A percentile compares a stretch with the other conserved stretches of the same genome.
phyloP scores from a whole-genome alignment of 2,113 vertebrate species.

The Mohoua ochrocephala region DNA sequence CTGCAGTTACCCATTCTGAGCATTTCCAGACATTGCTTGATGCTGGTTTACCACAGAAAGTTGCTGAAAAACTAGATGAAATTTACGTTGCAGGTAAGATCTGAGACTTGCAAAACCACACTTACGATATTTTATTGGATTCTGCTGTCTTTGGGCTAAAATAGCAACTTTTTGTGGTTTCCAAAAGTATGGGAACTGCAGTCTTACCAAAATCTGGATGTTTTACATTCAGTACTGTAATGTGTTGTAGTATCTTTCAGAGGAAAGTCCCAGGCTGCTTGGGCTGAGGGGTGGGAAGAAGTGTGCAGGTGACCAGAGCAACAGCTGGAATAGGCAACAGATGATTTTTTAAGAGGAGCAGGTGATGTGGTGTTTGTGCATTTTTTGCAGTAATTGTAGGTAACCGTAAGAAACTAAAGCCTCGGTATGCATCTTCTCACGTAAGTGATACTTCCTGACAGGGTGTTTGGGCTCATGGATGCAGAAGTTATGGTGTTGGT shows the following conservation, averaged over 20 bases:
- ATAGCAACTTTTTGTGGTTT: constrained; percentile 99
- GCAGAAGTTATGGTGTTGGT: not conserved
- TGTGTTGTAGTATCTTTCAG: not conserved
- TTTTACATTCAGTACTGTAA: not conserved
- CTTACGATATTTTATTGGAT: constrained; percentile 77
- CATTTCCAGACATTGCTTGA: constrained; percentile 93
- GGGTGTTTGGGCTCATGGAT: not conserved
- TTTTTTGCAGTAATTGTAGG: constrained; percentile 49
- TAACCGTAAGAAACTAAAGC: not conserved
- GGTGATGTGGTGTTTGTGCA: constrained; percentile 22
- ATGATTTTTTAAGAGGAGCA: constrained; percentile 47
- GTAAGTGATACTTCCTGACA: not conserved
- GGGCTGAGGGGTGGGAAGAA: constrained; percentile 7
- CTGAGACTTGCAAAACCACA: constrained; percentile 76
- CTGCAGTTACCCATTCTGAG: constrained; percentile 87
- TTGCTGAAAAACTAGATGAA: constrained; percentile 98
- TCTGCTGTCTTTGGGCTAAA: constrained; percentile 84
- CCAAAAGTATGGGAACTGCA: constrained; percentile 94
- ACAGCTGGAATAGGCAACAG: constrained; percentile 61
- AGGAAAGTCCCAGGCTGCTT: not conserved
- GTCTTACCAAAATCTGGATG: constrained; percentile 61
- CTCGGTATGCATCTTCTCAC: not conserved
- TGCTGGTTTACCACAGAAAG: constrained; percentile 92
- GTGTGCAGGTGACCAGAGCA: constrained; percentile 62
- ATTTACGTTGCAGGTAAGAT: constrained; percentile 97